Base-by-base conservation (phyloP, 2,113 vertebrate species). In the Herpetotheres cachinnans region DNA sequence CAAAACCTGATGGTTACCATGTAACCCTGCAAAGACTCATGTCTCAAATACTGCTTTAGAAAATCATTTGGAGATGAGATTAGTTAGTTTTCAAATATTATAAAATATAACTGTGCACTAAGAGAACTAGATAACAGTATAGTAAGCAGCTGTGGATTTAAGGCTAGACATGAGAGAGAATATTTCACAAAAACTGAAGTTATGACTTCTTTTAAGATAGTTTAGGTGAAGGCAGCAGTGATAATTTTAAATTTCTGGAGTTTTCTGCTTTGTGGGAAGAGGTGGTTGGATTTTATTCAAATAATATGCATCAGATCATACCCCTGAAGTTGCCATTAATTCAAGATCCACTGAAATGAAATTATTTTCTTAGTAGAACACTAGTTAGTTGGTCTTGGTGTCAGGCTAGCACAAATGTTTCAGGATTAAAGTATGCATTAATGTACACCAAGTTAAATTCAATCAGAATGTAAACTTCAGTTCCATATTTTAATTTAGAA, bases 331-430 rank as follows among this genome's bases (percentile, higher is more conserved):
- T 79, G 36, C 69, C 42, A 46, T 91, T 93, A 90, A 74, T 89
- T 96, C 90, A 91, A 86, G 82, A 89, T 69, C 82, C 59, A 83
- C 22, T 94, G 55, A 90, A 96, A 97, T 96, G 13, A 55, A 96
- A 86, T 81, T 58, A 22, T 95, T 96, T 94, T 91, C 92, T 92
- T 58, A 82, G 42, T 86, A 54, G 71, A 93, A 86, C 91, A 97
- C 95, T 40, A 91, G 11, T 96, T 97, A 92, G 44, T 87, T 95
- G 46, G 17, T 92, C 58, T 89, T 91, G 38, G 36, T 95, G 70
- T 95, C 73, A 97, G 42, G 59, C 90, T 62, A 79, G 71, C 66
- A 82, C 69, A 93, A 80, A 22, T 82, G 27, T 91, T 97, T 89
- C 88, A 73, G 76, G 52, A 94, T 79, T 89, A 54, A 95, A 79